Percentiles rank a stretch among this genome's conserved stretches.
These are phyloP conservation scores for Sesamia nonagrioides DNA, from an alignment of 1,140 invertebrate species.

Conservation along the genomic window DNA sequence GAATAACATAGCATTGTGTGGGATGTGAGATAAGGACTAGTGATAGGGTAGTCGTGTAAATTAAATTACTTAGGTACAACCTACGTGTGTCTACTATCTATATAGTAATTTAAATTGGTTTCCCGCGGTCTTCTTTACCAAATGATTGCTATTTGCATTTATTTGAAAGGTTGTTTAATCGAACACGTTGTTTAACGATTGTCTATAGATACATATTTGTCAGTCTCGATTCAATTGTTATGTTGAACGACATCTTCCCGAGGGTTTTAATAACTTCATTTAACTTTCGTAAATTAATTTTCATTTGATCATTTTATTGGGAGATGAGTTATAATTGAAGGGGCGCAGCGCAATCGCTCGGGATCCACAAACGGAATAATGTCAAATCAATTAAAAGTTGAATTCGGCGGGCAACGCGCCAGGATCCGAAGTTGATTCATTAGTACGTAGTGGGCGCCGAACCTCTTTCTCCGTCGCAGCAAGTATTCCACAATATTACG, in stretches of 20 bases:
- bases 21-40: background rate
- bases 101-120: background rate
- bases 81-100: background rate
- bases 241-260: conserved; percentile 58
- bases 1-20: background rate
- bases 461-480: conserved; percentile 46
- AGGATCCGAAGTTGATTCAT: conserved; percentile 71
- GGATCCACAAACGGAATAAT: conserved; percentile 80
- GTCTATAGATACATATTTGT: conserved; percentile 29
- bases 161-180: background rate
- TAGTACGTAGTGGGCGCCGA: conserved; percentile 58
- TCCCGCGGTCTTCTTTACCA: conserved; percentile 1
- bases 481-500: conserved; percentile 59
- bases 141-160: background rate
- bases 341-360: conserved; percentile 69
- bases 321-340: conserved; percentile 82
- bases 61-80: background rate
- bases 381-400: conserved; percentile 84
- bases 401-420: conserved; percentile 73
- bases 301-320: conserved; percentile 82
- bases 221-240: conserved; percentile 52
- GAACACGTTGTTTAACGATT: conserved; percentile 7
- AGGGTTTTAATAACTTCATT: conserved; percentile 75
- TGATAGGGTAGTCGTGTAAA: background rate
- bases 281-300: conserved; percentile 81